Evolutionary conservation across 2,888 invertebrate species (phyloP).

Genomic region (Mimachlamys varia): DNA sequence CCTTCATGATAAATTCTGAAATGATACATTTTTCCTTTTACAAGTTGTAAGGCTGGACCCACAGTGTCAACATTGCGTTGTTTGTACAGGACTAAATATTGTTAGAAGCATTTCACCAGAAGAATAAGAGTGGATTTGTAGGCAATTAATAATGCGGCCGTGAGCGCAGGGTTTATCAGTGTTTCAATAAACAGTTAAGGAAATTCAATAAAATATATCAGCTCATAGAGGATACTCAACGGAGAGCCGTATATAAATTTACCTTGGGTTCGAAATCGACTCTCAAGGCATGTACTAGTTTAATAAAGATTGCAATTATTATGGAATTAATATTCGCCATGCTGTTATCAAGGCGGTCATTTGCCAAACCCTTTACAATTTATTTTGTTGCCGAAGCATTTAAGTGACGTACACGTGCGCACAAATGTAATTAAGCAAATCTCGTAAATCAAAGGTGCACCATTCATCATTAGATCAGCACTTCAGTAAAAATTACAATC

Average conservation of each 20-base stretch:
- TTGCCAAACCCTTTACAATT: constrained; percentile 30
- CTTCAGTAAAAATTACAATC: background rate
- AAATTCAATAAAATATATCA: constrained; percentile 57
- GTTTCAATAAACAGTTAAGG: constrained; percentile 63
- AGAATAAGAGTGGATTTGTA: constrained; percentile 62
- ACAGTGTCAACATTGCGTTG: constrained; percentile 50
- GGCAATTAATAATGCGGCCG: constrained; percentile 64
- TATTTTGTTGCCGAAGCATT: constrained; percentile 13
- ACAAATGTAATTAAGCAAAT: constrained; percentile 19
- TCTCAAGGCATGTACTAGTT: constrained; percentile 36
- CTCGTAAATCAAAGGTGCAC: background rate
- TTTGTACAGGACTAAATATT: constrained; percentile 56
- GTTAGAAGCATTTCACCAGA: constrained; percentile 57
- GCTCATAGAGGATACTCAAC: constrained; percentile 39
- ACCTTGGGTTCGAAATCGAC: constrained; percentile 45
- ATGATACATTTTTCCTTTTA: constrained; percentile 55
- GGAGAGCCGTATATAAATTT: constrained; percentile 45
- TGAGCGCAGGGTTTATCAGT: constrained; percentile 61
- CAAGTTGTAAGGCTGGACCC: constrained; percentile 52
- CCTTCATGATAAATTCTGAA: constrained; percentile 58
- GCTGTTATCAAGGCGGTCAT: constrained; percentile 22
- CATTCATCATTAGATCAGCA: background rate
- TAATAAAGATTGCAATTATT: constrained; percentile 26
- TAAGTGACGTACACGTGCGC: constrained; percentile 16
- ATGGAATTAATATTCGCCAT: constrained; percentile 31